A percentile compares a stretch with the other conserved stretches of the same genome.
These are phyloP conservation scores for Mamestra brassicae DNA, from an alignment of 2,888 invertebrate genomes.

Conservation along the genomic window DNA sequence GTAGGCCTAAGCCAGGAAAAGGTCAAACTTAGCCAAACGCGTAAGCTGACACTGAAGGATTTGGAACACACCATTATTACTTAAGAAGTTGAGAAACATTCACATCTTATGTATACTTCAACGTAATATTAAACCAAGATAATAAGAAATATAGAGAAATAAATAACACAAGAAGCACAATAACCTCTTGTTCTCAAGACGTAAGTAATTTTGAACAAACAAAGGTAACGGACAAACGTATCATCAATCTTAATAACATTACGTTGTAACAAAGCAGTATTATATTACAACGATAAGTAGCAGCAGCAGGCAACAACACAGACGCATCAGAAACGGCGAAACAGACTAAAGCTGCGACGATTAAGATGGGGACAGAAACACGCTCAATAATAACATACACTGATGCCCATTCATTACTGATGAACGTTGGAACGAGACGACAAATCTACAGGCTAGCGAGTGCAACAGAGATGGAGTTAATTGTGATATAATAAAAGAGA, in stretches of 20 bases:
- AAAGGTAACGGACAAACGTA: conserved; percentile 51
- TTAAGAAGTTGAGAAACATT: conserved; percentile 3
- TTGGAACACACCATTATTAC: conserved; percentile 27
- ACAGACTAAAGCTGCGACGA: conserved; percentile 66
- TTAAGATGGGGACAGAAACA: conserved; percentile 69
- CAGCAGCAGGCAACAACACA: conserved; percentile 40
- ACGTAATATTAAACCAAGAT: conserved; percentile 34
- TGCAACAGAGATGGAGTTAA: conserved; percentile 63
- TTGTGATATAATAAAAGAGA: conserved; percentile 74
- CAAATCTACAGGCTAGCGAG: not conserved
- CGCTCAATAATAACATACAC: conserved; percentile 74
- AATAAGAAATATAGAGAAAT: conserved; percentile 17
- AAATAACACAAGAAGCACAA: conserved; percentile 29
- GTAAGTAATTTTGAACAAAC: conserved; percentile 47
- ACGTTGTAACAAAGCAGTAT: conserved; percentile 58
- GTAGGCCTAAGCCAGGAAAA: conserved; percentile 34
- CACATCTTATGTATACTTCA: not conserved
- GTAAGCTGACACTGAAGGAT: conserved; percentile 45
- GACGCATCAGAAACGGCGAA: conserved; percentile 52
- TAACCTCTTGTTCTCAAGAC: conserved; percentile 42
- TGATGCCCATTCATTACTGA: conserved; percentile 76
- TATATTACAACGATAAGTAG: conserved; percentile 61
- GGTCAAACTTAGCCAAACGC: conserved; percentile 26
- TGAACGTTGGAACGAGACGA: conserved; percentile 62
- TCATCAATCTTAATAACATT: conserved; percentile 67